Base-by-base conservation (phyloP, 37 sponge, comb jelly and placozoan genomes). In the Haliclona indistincta region DNA sequence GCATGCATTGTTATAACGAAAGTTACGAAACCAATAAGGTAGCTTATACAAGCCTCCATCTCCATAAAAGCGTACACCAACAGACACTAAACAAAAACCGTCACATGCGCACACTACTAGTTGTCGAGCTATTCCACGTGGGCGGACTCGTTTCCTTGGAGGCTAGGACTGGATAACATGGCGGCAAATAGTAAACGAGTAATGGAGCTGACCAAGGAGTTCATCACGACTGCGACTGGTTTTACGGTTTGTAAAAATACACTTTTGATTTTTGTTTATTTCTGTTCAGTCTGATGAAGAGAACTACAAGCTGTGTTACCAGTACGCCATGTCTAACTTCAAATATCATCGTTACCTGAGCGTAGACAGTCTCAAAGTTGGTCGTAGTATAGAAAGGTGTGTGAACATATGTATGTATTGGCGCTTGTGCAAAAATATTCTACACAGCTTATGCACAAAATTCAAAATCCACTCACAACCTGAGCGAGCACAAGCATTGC, bases 291-390 rank as follows among this genome's bases (percentile, higher is more conserved):
- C 56, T 0, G 49, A 6, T 15, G 79, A 72, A 28, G 80, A 84
- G 49, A 78, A 83, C 58, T 89, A 74, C 63, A 53, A 66, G 3
- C 74, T 88, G 47, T 88, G 84, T 43, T 76, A 65, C 37, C 68
- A 82, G 66, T 84, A 66, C 68, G 68, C 62, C 54, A 78, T 63
- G 56, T 84, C 85, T n/a, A 83, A 89, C 75, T 83, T 84, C 61
- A 73, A 45, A 65, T 83, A 63, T 41, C 89, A 89, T 79, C 84
- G 80, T 3, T 89, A 63, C 66, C 75, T 89, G 26, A 74, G 74
- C 54, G 80, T 79, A 13, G 71, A 89, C 52, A 73, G 73, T 28
- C 33, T 65, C 43, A 65, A 78, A 4, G 69, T 89, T 20, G 32
- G 43, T 19, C 30, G 80, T 26, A 75, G 23, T 42, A 78, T 89